Evolutionary conservation across 2,797 vertebrate genomes (phyloP), one percentile per base, ranked within the genome.

Genomic region (Neosilurus hyrtlii): DNA sequence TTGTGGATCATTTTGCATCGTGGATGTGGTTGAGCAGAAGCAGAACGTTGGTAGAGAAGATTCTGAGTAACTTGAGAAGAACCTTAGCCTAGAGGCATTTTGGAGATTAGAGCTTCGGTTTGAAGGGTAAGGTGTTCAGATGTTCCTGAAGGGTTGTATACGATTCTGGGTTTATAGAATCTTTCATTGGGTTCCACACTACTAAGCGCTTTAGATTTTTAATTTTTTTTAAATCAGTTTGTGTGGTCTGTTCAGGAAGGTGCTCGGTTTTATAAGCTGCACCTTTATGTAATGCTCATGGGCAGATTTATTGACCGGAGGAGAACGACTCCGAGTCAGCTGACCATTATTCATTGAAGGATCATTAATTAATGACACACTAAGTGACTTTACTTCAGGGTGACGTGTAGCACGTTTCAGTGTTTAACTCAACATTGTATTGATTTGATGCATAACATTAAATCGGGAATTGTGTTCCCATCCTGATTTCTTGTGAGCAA

Each of bases 291-390:
- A 26, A 65, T 68, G 75, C 26, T 20, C n/a, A 0, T 26, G 70
- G 66, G 52, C 22, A 37, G 22, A 66, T 82, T 80, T 86, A 84
- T 82, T 67, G 73, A 71, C 35, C 11, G 16, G 6, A 49, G 10
- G 24, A 63, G 68, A 79, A 49, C 59, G 77, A 82, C 65, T 66
- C 74, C 3, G 54, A 82, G 51, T 86, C 83, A 77, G 87, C 74
- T 81, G 62, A 77, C 68, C 76, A 35, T 80, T 37, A 85, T 81
- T 59, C 81, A 82, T 82, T 68, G 65, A 78, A 66, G 51, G 54
- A 70, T 88, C 56, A 79, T 85, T 79, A 65, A 85, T 82, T 80
- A 49, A 30, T 57, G 71, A 76, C 26, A 63, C 73, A 72, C 79
- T 72, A 83, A 81, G 76, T 83, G 81, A 78, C 79, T 81, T 79